These are phyloP conservation scores for Ivindomyrus marchei DNA, from an alignment of 2,113 vertebrate genomes.

Conservation along the genomic window DNA sequence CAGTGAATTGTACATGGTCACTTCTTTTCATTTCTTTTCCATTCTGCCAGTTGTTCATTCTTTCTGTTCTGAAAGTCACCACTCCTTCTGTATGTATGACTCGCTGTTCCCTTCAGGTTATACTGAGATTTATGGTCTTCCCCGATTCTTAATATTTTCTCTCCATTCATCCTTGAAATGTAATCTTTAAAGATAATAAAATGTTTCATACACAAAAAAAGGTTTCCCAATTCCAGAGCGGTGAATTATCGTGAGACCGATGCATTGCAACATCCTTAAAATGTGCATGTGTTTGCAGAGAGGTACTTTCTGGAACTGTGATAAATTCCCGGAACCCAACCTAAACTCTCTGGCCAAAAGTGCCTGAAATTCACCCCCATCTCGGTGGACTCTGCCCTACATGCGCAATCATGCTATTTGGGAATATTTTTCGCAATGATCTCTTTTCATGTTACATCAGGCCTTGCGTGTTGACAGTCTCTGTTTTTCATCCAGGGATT, in stretches of 20 bases:
- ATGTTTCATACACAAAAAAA: neutral
- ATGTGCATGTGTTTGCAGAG: neutral
- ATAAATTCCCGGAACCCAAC: neutral
- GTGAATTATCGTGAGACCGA: neutral
- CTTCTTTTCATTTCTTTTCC: neutral
- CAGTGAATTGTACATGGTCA: neutral
- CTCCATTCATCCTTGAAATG: neutral
- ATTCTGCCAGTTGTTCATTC: neutral
- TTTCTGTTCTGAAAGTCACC: neutral
- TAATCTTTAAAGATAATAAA: slow-evolving; percentile 7
- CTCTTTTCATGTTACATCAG: neutral
- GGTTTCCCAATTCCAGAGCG: neutral
- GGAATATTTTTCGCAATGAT: neutral
- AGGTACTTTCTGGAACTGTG: neutral
- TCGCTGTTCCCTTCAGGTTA: neutral
- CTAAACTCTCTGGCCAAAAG: neutral
- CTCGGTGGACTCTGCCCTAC: neutral
- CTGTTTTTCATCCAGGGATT: neutral
- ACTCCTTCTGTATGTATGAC: neutral
- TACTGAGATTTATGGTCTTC: neutral
- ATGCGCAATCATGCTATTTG: neutral
- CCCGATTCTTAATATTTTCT: neutral
- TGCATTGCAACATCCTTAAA: neutral
- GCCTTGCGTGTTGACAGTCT: neutral
- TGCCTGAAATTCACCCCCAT: neutral